Conservation (phyloP, 2,113 vertebrate genomes). For the Trogon melanurus region DNA sequence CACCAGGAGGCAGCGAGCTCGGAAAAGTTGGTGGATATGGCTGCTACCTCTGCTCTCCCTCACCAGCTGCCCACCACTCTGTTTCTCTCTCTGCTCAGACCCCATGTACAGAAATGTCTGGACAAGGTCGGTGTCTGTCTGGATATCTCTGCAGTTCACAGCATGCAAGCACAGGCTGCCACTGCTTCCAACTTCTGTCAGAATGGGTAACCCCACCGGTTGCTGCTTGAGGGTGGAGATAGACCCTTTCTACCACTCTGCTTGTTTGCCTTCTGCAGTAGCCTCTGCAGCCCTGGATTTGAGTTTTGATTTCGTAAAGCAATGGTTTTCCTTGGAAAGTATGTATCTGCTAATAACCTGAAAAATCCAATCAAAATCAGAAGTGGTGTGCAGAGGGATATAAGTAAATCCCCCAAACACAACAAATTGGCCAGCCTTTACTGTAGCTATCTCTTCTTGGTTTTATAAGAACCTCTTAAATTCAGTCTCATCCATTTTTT, state of each 20-base stretch:
- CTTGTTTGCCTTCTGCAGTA: neutral
- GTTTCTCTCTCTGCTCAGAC: neutral
- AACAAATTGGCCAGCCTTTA: neutral
- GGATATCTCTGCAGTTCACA: neutral
- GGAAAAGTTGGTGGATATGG: neutral
- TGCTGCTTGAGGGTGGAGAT: neutral
- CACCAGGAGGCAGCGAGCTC: rapidly evolving
- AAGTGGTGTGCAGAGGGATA: neutral
- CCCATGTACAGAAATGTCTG: rapidly evolving
- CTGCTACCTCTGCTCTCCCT: neutral
- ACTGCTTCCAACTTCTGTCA: rapidly evolving
- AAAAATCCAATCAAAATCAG: neutral
- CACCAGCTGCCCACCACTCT: rapidly evolving
- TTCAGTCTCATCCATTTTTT: neutral
- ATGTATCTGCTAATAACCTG: neutral
- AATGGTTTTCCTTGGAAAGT: neutral
- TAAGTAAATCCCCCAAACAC: neutral
- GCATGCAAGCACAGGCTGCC: neutral
- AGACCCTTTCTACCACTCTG: neutral
- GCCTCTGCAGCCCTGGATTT: neutral
- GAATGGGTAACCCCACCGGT: neutral
- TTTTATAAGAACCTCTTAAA: neutral
- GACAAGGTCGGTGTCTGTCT: neutral
- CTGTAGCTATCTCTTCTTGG: neutral
- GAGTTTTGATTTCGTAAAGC: neutral